phyloP scores from a whole-genome alignment of 2,797 vertebrate genomes.

The Bradypodion ventrale region DNA sequence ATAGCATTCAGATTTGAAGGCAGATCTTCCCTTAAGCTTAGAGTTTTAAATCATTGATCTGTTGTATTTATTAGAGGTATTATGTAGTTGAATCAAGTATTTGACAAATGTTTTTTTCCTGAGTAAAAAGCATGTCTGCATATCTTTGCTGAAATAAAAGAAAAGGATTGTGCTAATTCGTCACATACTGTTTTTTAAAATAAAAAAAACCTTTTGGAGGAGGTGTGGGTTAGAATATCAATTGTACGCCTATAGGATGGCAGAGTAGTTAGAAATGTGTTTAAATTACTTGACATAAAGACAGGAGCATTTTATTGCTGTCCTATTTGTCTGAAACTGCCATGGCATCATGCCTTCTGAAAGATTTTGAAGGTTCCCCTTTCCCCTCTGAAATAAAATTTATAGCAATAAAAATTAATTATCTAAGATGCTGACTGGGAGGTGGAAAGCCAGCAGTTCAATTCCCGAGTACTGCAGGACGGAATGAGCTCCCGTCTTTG shows the following conservation, averaged over 20 bases:
- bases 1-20: conserved; percentile 27
- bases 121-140: background rate
- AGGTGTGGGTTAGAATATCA: conserved; percentile 28
- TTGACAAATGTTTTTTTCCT: conserved; percentile 23
- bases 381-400: background rate
- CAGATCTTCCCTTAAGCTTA: conserved; percentile 28
- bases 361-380: background rate
- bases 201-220: conserved; percentile 22
- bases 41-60: conserved; percentile 25
- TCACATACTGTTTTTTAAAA: background rate
- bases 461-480: too few species aligned
- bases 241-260: conserved; percentile 18
- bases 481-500: too few species aligned
- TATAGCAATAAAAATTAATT: background rate
- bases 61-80: conserved; percentile 30
- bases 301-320: background rate
- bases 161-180: conserved; percentile 44
- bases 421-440: too few species aligned
- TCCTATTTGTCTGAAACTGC: background rate
- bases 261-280: background rate
- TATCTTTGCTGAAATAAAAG: conserved; percentile 39
- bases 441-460: too few species aligned
- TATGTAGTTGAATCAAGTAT: conserved; percentile 29
- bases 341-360: background rate
- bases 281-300: conserved; percentile 20